Percentiles rank a stretch among this genome's conserved stretches.
These are phyloP conservation scores for Hephaestus fuliginosus DNA, from an alignment of 2,797 vertebrate species.

Conservation along the genomic window DNA sequence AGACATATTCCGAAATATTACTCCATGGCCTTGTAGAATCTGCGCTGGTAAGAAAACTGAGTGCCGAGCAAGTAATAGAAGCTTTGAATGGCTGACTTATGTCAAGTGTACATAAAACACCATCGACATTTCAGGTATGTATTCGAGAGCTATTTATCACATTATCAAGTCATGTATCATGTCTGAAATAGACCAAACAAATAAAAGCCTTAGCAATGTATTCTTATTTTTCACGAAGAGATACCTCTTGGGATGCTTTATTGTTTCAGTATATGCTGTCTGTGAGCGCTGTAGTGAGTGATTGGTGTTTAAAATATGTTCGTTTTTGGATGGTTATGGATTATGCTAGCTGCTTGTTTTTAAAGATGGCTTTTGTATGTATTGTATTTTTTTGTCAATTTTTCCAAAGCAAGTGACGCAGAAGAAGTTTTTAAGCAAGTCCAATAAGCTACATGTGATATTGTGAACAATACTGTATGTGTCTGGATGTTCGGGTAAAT, in stretches of 20 bases:
- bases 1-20: slow-evolving; percentile 2
- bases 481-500: slow-evolving; percentile 27
- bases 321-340: slow-evolving; percentile 10
- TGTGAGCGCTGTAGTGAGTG: slow-evolving; percentile 31
- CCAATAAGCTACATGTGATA: slow-evolving; percentile 17
- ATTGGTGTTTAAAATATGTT: slow-evolving; percentile 18
- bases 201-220: slow-evolving; percentile 21
- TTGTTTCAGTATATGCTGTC: slow-evolving; percentile 25
- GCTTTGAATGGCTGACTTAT: slow-evolving; percentile 19
- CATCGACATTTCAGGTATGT: slow-evolving; percentile 1
- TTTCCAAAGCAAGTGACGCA: slow-evolving; percentile 8
- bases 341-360: slow-evolving; percentile 21
- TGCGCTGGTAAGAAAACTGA: slow-evolving; percentile 6
- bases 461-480: not conserved
- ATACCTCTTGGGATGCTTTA: slow-evolving; percentile 17
- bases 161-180: not conserved
- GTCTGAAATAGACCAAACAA: slow-evolving; percentile 12
- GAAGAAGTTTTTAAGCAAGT: not conserved
- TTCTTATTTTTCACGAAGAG: slow-evolving; percentile 29
- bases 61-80: not conserved
- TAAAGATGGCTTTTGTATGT: slow-evolving; percentile 38
- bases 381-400: slow-evolving; percentile 28
- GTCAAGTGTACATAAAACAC: not conserved
- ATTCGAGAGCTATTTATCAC: slow-evolving; percentile 13
- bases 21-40: slow-evolving; percentile 28